These are phyloP conservation scores for Nanorana parkeri DNA, from an alignment of 2,113 vertebrate genomes.

Conservation along the genomic window DNA sequence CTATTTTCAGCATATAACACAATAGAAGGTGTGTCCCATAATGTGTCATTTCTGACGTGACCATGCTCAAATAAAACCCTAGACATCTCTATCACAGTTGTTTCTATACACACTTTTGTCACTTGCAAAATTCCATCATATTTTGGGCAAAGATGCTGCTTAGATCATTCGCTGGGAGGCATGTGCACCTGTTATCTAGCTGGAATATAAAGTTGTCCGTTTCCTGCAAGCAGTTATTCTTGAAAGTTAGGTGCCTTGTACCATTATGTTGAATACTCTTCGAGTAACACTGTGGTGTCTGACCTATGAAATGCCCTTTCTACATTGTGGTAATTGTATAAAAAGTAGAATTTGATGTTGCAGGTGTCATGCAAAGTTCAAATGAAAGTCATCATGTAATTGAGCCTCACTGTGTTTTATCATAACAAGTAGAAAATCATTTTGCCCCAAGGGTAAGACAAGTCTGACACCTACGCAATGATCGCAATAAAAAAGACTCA, in stretches of 20 bases:
- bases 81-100: background rate
- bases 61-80: background rate
- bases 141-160: background rate
- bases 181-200: too few species aligned
- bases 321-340: background rate
- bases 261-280: background rate
- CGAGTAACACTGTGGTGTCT: background rate
- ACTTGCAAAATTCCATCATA: background rate
- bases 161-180: background rate
- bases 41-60: background rate
- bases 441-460: conserved; percentile 39
- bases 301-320: background rate
- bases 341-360: conserved; percentile 4
- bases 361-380: conserved; percentile 55
- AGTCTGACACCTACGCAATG: conserved; percentile 51
- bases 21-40: background rate
- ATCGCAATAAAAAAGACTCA: conserved; percentile 41
- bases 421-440: conserved; percentile 50
- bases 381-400: conserved; percentile 50
- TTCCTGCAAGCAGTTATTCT: too few species aligned
- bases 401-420: conserved; percentile 27
- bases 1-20: background rate
- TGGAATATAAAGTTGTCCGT: too few species aligned
- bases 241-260: background rate
- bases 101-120: background rate